Conservation (phyloP, 2,113 vertebrate genomes). For the Hemiscyllium ocellatum region DNA sequence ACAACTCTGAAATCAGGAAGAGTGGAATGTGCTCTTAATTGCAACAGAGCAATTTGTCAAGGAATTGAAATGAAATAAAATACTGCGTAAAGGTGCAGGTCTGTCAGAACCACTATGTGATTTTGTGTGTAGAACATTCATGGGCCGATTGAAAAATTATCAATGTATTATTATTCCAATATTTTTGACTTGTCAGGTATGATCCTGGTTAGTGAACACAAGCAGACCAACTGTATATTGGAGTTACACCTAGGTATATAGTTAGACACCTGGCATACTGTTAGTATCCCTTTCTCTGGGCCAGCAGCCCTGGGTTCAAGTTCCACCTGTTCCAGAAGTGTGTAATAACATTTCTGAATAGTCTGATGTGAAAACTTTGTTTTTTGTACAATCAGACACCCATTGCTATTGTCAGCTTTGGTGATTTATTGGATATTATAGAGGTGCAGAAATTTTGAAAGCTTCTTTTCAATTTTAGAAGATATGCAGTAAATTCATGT, state of each 20-base stretch:
- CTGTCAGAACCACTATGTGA: neutral
- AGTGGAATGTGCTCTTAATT: neutral
- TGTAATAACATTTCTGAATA: no score
- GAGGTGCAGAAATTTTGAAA: neutral
- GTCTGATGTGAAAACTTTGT: no score
- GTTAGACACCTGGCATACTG: no score
- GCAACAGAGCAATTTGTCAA: neutral
- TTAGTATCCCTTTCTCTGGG: no score
- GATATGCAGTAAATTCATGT: neutral
- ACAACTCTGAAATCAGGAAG: neutral
- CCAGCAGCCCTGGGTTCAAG: no score
- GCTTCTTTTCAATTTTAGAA: neutral
- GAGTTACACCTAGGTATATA: neutral
- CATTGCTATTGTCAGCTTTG: neutral
- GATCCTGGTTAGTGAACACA: neutral
- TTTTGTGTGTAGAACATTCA: neutral
- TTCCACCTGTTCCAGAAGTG: no score
- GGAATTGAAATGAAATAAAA: neutral
- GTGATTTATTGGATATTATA: neutral
- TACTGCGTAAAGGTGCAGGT: neutral
- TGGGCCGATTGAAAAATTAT: neutral
- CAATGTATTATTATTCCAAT: neutral
- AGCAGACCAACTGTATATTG: neutral
- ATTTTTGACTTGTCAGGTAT: neutral
- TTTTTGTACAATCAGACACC: neutral